A percentile compares a stretch with the other conserved stretches of the same genome.
phyloP scores from a whole-genome alignment of 2,113 vertebrate genomes.

The Elephas maximus region DNA sequence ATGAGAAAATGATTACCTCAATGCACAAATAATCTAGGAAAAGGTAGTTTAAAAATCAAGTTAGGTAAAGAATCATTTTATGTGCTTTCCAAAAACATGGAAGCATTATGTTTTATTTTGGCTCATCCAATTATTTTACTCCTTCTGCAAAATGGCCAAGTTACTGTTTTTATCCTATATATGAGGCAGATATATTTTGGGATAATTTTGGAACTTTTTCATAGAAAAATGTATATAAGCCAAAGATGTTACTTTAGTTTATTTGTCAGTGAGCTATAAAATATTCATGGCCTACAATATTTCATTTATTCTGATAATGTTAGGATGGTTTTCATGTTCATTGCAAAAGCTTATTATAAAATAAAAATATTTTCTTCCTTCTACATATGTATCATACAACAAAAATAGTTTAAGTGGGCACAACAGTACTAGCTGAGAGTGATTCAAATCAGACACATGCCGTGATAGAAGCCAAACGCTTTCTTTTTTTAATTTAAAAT shows the following conservation, averaged over 20 bases:
- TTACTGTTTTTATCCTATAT: background rate
- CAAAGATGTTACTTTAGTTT: constrained; percentile 53
- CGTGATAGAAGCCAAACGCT: constrained; percentile 81
- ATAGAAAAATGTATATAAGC: background rate
- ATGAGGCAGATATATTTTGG: constrained; percentile 9
- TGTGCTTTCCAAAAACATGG: background rate
- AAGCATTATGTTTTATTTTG: background rate
- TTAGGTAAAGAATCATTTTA: background rate
- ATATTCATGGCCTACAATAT: constrained; percentile 53
- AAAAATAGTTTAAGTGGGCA: constrained; percentile 85
- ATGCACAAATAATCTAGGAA: background rate
- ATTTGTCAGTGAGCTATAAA: constrained; percentile 63
- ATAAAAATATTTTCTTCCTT: constrained; percentile 83
- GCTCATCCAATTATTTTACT: background rate
- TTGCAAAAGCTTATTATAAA: constrained; percentile 82
- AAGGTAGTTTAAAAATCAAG: background rate
- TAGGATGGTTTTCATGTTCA: constrained; percentile 82
- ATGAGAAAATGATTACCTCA: background rate
- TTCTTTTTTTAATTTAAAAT: constrained; percentile 86
- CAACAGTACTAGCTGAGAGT: constrained; percentile 79
- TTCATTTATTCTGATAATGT: constrained; percentile 81
- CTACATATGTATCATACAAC: constrained; percentile 79
- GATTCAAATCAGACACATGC: constrained; percentile 84
- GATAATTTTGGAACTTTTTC: constrained; percentile 23
- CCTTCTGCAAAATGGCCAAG: background rate